These are phyloP conservation scores for Gymnoscopelus braueri DNA, from an alignment of 2,797 vertebrate species.

Conservation along the genomic window DNA sequence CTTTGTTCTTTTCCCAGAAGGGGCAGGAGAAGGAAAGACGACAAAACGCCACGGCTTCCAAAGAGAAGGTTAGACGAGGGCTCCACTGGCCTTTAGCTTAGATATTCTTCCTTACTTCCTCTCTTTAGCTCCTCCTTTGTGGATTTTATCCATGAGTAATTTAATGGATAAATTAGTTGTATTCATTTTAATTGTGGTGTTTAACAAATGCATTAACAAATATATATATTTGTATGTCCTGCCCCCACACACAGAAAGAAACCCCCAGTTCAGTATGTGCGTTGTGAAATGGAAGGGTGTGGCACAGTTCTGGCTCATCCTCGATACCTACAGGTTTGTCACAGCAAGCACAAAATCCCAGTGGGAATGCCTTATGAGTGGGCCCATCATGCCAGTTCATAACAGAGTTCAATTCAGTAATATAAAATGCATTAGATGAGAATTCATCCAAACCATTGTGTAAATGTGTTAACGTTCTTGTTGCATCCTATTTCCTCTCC, in stretches of 20 bases:
- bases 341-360: slow-evolving; percentile 1
- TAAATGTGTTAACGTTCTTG: not conserved
- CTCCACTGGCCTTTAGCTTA: not conserved
- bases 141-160: not conserved
- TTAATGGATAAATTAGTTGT: not conserved
- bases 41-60: slow-evolving; percentile 95
- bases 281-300: slow-evolving; percentile 98
- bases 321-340: slow-evolving; percentile 93
- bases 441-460: not conserved
- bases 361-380: not conserved
- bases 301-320: slow-evolving; percentile 97
- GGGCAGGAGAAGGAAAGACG: slow-evolving; percentile 95
- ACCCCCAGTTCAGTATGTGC: slow-evolving; percentile 97
- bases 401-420: not conserved
- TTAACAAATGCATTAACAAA: not conserved
- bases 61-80: slow-evolving; percentile 89
- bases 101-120: not conserved
- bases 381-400: not conserved
- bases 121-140: no score
- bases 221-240: slow-evolving; percentile 1
- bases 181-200: not conserved
- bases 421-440: no score
- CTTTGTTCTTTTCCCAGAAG: slow-evolving; percentile 79
- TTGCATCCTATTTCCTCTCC: slow-evolving; percentile 21
- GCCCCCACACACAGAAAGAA: slow-evolving; percentile 86